Evolutionary conservation across 2,888 invertebrate genomes (phyloP).

Genomic region (Cataglyphis cursor): DNA sequence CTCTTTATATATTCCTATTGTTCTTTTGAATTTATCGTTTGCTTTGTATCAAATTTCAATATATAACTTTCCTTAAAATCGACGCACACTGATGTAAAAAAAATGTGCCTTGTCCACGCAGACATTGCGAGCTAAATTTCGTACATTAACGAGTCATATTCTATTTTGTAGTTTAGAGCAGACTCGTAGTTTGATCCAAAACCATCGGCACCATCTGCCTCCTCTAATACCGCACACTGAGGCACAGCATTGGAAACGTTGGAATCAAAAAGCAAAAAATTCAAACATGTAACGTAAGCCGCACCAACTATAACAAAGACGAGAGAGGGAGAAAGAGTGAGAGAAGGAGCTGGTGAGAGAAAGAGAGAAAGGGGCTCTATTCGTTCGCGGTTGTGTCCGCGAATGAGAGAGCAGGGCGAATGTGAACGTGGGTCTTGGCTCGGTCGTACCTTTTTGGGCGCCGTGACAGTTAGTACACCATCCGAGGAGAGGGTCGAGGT

Average conservation of each 20-base stretch:
- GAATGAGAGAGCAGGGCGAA: conserved; percentile 29
- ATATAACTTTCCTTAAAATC: conserved; percentile 59
- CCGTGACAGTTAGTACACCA: conserved; percentile 87
- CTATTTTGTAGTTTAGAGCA: conserved; percentile 80
- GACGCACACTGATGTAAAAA: conserved; percentile 38
- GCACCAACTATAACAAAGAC: conserved; percentile 37
- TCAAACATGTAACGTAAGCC: conserved; percentile 55
- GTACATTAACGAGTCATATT: conserved; percentile 67
- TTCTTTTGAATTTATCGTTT: neutral
- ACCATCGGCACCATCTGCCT: conserved; percentile 78
- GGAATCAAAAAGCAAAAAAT: conserved; percentile 63
- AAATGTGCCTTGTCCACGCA: conserved; percentile 65
- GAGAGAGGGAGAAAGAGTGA: conserved; percentile 54
- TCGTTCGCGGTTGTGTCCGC: conserved; percentile 63
- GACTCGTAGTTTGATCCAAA: conserved; percentile 79
- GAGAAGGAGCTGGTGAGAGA: conserved; percentile 25
- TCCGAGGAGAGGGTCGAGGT: conserved; percentile 87
- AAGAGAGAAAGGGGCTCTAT: conserved; percentile 55
- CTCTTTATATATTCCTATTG: neutral
- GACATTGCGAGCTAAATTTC: neutral
- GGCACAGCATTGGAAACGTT: conserved; percentile 65
- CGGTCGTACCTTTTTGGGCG: conserved; percentile 85
- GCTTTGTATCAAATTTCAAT: conserved; percentile 30
- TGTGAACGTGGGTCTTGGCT: conserved; percentile 53
- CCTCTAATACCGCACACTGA: conserved; percentile 70